phyloP scores from a whole-genome alignment of 2,113 vertebrate genomes.

The Chunga burmeisteri region DNA sequence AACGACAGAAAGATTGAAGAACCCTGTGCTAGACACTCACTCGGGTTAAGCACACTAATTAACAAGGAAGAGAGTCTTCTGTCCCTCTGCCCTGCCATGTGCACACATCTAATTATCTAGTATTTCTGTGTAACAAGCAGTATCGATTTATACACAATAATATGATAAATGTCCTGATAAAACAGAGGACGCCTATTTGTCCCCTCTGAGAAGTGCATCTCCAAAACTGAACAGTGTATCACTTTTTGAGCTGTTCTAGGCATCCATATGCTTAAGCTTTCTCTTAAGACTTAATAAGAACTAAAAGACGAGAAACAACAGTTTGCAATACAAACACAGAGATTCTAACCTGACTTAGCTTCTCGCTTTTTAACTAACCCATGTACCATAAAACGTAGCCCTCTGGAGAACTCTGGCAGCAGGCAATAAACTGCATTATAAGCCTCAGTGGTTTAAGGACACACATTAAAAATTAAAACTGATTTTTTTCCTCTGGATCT shows the following conservation, averaged over 20 bases:
- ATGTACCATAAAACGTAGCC: fast-evolving
- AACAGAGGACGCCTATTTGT: not conserved
- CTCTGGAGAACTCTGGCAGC: not conserved
- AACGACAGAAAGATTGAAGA: not conserved
- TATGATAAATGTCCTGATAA: not conserved
- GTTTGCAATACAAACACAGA: not conserved
- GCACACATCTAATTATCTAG: not conserved
- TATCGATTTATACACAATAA: not conserved
- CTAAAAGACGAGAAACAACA: not conserved
- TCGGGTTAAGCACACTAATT: not conserved
- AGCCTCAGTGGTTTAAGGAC: not conserved
- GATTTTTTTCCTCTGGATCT: not conserved
- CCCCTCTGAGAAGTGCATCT: not conserved
- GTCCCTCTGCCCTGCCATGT: not conserved
- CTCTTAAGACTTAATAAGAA: not conserved
- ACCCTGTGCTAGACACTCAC: not conserved
- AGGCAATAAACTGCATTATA: not conserved
- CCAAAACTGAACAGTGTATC: not conserved
- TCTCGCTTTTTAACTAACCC: not conserved
- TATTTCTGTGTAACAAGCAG: not conserved
- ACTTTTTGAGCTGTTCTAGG: not conserved
- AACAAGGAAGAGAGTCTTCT: not conserved
- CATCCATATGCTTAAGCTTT: not conserved
- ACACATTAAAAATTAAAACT: not conserved
- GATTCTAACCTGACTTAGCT: not conserved